These are phyloP conservation scores for Trochalopteron elliotii DNA, from an alignment of 2,113 vertebrate species.

Conservation along the genomic window DNA sequence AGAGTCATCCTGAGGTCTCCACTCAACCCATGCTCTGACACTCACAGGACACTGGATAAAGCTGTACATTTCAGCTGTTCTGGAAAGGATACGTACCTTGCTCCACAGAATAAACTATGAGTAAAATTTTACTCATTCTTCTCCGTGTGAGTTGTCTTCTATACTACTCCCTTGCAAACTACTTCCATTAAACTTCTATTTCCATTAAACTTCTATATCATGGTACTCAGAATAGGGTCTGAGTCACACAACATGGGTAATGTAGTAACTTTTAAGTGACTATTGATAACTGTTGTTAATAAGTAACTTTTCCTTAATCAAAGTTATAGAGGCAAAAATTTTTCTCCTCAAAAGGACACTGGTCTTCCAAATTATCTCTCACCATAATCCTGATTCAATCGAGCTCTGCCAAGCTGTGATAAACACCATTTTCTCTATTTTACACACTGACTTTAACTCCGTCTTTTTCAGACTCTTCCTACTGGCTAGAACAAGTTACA, in stretches of 20 bases:
- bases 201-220: neutral
- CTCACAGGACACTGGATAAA: neutral
- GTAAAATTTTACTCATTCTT: neutral
- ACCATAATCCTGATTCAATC: neutral
- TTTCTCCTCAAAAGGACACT: neutral
- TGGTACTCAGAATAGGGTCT: neutral
- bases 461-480: neutral
- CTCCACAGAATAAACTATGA: neutral
- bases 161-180: neutral
- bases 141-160: neutral
- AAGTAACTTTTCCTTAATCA: neutral
- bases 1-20: neutral
- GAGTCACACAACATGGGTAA: neutral
- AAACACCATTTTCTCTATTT: neutral
- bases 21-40: neutral
- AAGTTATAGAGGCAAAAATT: accelerated
- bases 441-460: neutral
- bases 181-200: neutral
- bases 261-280: neutral
- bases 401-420: neutral
- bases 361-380: neutral
- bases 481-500: neutral
- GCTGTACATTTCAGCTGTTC: neutral
- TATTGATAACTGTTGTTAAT: neutral
- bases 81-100: neutral